phyloP scores from a whole-genome alignment of 2,888 invertebrate species.

The Drosophila borealis region DNA sequence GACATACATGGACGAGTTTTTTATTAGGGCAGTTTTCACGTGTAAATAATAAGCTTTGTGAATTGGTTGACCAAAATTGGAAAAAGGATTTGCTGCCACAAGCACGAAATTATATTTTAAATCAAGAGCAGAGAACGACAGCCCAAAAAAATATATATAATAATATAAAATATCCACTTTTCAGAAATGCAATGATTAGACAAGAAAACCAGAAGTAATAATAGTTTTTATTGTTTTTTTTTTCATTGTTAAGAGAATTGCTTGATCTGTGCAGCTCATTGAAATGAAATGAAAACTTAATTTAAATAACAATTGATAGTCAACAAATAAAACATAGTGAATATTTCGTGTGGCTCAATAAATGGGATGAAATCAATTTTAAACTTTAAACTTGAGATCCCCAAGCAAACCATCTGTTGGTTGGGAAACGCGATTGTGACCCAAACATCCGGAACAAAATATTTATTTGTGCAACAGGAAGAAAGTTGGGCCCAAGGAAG shows the following conservation, averaged over 20 bases:
- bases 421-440: conserved; percentile 65
- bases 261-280: too few species aligned
- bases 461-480: conserved; percentile 79
- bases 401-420: conserved; percentile 9
- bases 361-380: conserved; percentile 3
- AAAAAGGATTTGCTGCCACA: conserved; percentile 2
- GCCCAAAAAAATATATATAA: too few species aligned
- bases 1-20: conserved; percentile 27
- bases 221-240: too few species aligned
- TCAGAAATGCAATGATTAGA: too few species aligned
- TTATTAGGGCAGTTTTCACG: background rate
- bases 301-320: conserved; percentile 5
- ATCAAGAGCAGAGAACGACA: too few species aligned
- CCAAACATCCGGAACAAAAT: conserved; percentile 76
- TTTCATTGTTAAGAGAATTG: too few species aligned
- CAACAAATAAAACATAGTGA: conserved; percentile 2
- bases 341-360: background rate
- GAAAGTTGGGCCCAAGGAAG: conserved; percentile 62
- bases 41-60: conserved; percentile 31
- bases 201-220: too few species aligned
- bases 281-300: background rate
- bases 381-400: conserved; percentile 37
- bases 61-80: conserved; percentile 18
- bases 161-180: too few species aligned
- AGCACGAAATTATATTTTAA: background rate